phyloP scores from a whole-genome alignment of 2,797 vertebrate genomes.

The Sebastes variabilis region DNA sequence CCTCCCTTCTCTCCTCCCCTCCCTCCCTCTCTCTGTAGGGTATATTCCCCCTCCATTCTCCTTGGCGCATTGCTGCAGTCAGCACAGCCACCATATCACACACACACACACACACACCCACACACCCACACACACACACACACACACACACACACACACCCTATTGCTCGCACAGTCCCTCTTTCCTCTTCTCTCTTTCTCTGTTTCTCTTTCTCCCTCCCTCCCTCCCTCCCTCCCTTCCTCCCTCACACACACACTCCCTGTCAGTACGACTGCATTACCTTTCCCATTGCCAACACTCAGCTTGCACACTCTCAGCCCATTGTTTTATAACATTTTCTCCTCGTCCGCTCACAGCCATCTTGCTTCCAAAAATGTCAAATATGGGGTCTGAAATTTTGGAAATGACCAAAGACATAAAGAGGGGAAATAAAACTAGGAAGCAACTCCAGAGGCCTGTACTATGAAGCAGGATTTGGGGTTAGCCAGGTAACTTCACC shows the following conservation, averaged over 20 bases:
- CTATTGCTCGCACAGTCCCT: slow-evolving; percentile 36
- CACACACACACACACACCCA: slow-evolving; percentile 42
- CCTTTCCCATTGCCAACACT: slow-evolving; percentile 66
- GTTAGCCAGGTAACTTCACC: too few species aligned
- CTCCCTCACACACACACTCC: not conserved
- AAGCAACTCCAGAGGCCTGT: too few species aligned
- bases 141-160: slow-evolving; percentile 36
- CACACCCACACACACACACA: slow-evolving; percentile 42
- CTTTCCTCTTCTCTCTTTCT: slow-evolving; percentile 16
- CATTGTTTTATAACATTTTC: slow-evolving; percentile 38
- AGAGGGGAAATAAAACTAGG: not conserved
- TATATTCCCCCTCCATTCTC: slow-evolving; percentile 81
- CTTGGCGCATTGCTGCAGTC: slow-evolving; percentile 87
- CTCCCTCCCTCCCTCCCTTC: slow-evolving; percentile 5
- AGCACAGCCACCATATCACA: slow-evolving; percentile 68
- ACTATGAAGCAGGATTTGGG: too few species aligned
- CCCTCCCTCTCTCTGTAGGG: slow-evolving; percentile 73
- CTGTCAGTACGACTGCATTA: slow-evolving; percentile 74
- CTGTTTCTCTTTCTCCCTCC: slow-evolving; percentile 22
- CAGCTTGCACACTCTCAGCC: slow-evolving; percentile 35
- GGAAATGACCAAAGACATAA: not conserved
- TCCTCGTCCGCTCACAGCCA: slow-evolving; percentile 10
- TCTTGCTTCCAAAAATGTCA: slow-evolving; percentile 16
- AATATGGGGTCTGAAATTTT: not conserved
- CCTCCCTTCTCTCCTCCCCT: slow-evolving; percentile 29